Conservation (phyloP, 2,888 invertebrate genomes). For the Galerucella pusilla region DNA sequence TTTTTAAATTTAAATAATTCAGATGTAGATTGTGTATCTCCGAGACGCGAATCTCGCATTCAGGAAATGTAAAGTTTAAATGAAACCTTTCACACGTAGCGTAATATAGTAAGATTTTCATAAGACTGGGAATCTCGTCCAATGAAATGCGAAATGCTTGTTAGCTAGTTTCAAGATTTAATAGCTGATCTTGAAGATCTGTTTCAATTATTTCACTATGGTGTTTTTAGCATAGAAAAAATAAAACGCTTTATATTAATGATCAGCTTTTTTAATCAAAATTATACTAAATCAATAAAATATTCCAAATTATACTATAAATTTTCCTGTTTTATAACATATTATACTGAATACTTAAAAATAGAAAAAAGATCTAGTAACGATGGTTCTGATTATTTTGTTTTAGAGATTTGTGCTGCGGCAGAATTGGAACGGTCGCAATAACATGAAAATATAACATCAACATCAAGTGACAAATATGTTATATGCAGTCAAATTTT, state of each 20-base stretch:
- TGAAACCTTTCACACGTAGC: too few relatives aligned
- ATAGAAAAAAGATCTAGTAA: not conserved
- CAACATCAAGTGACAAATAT: slow-evolving; percentile 19
- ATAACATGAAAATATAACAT: slow-evolving; percentile 34
- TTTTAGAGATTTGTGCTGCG: slow-evolving; percentile 32
- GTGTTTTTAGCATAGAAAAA: not conserved
- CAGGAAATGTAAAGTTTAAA: too few relatives aligned
- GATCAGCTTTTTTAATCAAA: slow-evolving; percentile 46
- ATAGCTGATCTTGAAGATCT: too few relatives aligned
- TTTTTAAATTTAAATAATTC: too few relatives aligned
- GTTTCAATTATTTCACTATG: too few relatives aligned
- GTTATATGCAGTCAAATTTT: slow-evolving; percentile 16
- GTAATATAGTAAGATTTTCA: too few relatives aligned
- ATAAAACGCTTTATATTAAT: slow-evolving; percentile 32
- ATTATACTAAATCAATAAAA: slow-evolving; percentile 43
- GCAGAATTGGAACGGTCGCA: slow-evolving; percentile 10
- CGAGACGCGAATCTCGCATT: too few relatives aligned
- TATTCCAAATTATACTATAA: not conserved
- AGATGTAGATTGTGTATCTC: too few relatives aligned
- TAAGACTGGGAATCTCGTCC: too few relatives aligned
- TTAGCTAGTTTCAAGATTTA: too few relatives aligned
- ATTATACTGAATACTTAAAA: not conserved
- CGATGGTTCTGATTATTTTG: slow-evolving; percentile 10
- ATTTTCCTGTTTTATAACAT: not conserved
- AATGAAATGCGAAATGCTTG: too few relatives aligned